phyloP scores from a whole-genome alignment of 2,113 vertebrate genomes.

The Eclectus roratus region DNA sequence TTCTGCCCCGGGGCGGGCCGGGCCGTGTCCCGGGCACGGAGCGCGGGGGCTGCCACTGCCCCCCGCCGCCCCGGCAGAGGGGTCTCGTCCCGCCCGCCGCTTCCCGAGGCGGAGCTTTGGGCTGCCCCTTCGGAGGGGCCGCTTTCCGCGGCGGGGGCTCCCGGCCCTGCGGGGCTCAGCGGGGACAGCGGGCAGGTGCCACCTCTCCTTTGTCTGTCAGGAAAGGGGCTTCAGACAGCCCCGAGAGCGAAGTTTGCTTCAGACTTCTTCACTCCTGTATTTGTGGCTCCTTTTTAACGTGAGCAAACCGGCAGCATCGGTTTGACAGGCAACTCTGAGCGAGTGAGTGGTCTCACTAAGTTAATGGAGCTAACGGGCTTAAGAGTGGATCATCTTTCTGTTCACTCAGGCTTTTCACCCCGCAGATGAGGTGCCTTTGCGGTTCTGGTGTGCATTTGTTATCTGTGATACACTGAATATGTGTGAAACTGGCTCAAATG shows the following conservation, averaged over 20 bases:
- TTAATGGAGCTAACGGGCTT: rapidly evolving
- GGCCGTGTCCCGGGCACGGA: no score
- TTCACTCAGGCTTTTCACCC: neutral
- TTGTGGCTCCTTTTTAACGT: rapidly evolving
- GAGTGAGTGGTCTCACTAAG: rapidly evolving
- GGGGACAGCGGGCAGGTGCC: neutral
- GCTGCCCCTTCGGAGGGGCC: neutral
- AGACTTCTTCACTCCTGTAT: rapidly evolving
- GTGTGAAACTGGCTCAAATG: neutral
- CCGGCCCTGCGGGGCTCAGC: neutral
- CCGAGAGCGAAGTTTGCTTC: rapidly evolving
- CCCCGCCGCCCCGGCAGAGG: no score
- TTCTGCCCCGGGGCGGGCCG: neutral
- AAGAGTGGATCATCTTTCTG: neutral
- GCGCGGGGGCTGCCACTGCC: no score
- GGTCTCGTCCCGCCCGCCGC: neutral
- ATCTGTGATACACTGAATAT: neutral
- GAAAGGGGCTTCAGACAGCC: no score
- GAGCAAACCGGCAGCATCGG: rapidly evolving
- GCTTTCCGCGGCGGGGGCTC: neutral
- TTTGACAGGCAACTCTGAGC: rapidly evolving
- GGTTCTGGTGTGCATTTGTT: neutral
- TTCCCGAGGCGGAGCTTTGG: no score
- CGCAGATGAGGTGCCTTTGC: neutral
- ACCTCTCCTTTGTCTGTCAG: neutral